phyloP scores from a whole-genome alignment of 2,888 invertebrate genomes.

The Spilarctia lutea region DNA sequence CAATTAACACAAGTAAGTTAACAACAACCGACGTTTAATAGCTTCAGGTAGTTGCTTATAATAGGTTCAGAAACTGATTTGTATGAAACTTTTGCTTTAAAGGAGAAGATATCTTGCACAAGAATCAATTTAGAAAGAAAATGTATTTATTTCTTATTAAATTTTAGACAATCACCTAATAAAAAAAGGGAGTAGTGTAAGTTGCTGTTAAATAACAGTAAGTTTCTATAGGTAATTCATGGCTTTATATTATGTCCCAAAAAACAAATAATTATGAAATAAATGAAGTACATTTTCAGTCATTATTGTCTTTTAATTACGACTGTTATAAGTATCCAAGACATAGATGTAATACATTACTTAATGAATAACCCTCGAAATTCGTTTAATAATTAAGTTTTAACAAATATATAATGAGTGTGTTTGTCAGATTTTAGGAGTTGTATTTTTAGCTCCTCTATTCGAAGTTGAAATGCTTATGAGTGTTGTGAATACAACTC shows the following conservation, averaged over 20 bases:
- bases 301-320: background rate
- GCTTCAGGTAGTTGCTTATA: slow-evolving; percentile 51
- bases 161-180: background rate
- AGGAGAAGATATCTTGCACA: slow-evolving; percentile 22
- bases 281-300: background rate
- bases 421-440: background rate
- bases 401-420: background rate
- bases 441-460: background rate
- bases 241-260: too few species aligned
- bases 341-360: too few species aligned
- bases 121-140: background rate
- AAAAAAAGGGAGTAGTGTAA: too few species aligned
- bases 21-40: slow-evolving; percentile 61
- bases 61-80: slow-evolving; percentile 42
- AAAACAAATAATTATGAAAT: background rate
- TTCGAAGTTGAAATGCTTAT: background rate
- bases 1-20: slow-evolving; percentile 75
- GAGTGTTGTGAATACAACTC: background rate
- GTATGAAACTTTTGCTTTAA: slow-evolving; percentile 39
- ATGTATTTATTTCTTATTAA: background rate
- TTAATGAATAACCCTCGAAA: too few species aligned
- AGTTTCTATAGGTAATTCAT: background rate
- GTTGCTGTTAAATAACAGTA: too few species aligned
- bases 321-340: too few species aligned
- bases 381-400: background rate